phyloP scores from a whole-genome alignment of 2,888 invertebrate genomes.

The Ophioninae sp. region DNA sequence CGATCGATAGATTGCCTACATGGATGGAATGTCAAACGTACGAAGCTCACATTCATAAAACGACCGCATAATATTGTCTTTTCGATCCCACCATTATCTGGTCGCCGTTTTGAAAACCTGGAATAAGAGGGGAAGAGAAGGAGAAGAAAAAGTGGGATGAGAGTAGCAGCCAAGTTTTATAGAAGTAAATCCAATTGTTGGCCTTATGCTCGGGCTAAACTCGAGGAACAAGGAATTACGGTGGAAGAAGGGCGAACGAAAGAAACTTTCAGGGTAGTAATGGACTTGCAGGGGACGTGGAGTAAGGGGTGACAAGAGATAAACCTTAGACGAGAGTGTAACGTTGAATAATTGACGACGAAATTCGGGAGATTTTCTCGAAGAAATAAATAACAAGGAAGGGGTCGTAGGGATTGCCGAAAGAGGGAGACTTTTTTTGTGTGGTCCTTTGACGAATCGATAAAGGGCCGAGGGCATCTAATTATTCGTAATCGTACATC shows the following conservation, averaged over 20 bases:
- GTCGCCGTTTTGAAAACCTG: constrained; percentile 10
- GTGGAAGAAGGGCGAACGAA: constrained; percentile 24
- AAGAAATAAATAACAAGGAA: constrained; percentile 47
- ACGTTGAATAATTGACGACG: constrained; percentile 57
- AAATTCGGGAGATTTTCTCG: constrained; percentile 51
- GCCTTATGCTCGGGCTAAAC: constrained; percentile 17
- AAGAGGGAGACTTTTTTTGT: constrained; percentile 14
- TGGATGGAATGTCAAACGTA: constrained; percentile 74
- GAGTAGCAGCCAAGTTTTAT: constrained; percentile 57
- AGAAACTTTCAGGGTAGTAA: constrained; percentile 12
- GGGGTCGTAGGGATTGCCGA: neutral
- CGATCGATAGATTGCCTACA: constrained; percentile 76
- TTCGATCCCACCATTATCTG: constrained; percentile 42
- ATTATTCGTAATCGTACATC: neutral
- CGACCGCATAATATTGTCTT: constrained; percentile 41
- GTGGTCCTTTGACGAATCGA: constrained; percentile 41
- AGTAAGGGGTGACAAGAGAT: constrained; percentile 14
- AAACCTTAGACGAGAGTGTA: constrained; percentile 43
- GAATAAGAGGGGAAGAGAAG: neutral
- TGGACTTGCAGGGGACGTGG: neutral
- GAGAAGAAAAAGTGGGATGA: neutral
- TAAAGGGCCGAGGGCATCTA: constrained; percentile 13
- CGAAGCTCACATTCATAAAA: constrained; percentile 9
- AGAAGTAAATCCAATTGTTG: constrained; percentile 62
- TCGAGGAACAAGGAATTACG: constrained; percentile 32